Evolutionary conservation across 2,113 vertebrate genomes (phyloP).

Genomic region (Cyanocitta stelleri): DNA sequence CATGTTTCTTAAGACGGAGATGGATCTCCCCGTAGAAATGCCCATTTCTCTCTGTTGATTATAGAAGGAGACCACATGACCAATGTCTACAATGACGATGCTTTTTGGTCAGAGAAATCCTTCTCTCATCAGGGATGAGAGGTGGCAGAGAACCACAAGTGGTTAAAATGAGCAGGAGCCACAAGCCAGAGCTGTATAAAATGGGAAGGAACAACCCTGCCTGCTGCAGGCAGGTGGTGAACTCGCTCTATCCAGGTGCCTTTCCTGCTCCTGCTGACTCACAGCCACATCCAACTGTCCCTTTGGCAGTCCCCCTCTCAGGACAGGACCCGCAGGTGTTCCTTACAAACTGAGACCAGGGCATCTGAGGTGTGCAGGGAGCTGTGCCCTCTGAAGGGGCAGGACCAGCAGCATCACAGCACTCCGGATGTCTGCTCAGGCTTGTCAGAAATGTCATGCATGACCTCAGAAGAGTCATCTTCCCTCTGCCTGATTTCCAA

Average conservation of each 20-base stretch:
- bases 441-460: not conserved
- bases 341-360: not conserved
- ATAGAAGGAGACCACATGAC: not conserved
- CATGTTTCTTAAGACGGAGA: not conserved
- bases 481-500: not conserved
- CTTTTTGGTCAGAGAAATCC: not conserved
- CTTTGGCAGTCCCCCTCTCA: not conserved
- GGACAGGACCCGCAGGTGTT: not conserved
- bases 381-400: not conserved
- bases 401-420: not conserved
- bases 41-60: not conserved
- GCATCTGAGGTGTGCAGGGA: not conserved
- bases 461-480: not conserved
- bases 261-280: not conserved
- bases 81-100: rapidly evolving
- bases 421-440: not conserved
- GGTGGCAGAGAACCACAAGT: not conserved
- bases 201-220: not conserved
- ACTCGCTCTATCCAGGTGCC: not conserved
- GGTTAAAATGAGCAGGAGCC: not conserved
- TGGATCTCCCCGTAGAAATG: not conserved
- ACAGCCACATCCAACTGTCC: not conserved
- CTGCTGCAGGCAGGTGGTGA: conserved; percentile 9
- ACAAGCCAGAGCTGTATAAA: not conserved
- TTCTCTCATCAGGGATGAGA: not conserved